Evolutionary conservation across 2,797 vertebrate species (phyloP), one percentile per base, ranked within the genome.

Genomic region (Danio aesculapii): DNA sequence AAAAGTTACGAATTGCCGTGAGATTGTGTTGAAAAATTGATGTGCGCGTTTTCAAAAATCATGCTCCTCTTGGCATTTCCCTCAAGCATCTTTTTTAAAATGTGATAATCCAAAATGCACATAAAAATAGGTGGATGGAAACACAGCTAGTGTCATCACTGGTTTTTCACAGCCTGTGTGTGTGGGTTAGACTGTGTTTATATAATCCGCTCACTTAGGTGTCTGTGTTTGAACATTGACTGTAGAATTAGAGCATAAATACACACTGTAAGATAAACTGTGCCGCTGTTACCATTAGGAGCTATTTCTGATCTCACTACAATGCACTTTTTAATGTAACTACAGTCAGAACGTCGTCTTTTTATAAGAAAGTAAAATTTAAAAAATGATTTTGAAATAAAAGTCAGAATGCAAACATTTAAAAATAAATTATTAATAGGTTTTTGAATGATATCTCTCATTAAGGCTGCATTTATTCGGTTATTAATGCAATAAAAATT

Each of bases 181-280:
- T 39, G 16, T 30, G 63, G 52, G 53, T 59, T 6, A 8, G 53
- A 10, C 53, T 43, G 55, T 79, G 66, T 52, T 52, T 70, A 52
- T 70, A 61, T 43, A 58, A 50, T 41, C 41, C 55, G 16, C 53
- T 49, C 44, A 19, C 66, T 59, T 41, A 50, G 43, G 19, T 68
- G 53, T 78, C 64, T 69, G 44, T 50, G 75, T 77, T 77, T 67
- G 50, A 77, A 73, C 21, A 61, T 5, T n/a, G 19, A 30, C 52
- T 58, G n/a, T 9, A 58, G 72, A 62, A 75, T 50, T 17, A 6
- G 62, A 75, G 30, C 46, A n/a, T 74, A 73, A 59, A 73, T 47
- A 74, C n/a, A 61, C 59, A 75, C 30, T 53, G 21, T 52, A 67
- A 57, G 21, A 67, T 44, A 46, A 77, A 77, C 39, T 13, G 63